phyloP scores from a whole-genome alignment of 2,113 vertebrate genomes.

The Chinchilla lanigera region DNA sequence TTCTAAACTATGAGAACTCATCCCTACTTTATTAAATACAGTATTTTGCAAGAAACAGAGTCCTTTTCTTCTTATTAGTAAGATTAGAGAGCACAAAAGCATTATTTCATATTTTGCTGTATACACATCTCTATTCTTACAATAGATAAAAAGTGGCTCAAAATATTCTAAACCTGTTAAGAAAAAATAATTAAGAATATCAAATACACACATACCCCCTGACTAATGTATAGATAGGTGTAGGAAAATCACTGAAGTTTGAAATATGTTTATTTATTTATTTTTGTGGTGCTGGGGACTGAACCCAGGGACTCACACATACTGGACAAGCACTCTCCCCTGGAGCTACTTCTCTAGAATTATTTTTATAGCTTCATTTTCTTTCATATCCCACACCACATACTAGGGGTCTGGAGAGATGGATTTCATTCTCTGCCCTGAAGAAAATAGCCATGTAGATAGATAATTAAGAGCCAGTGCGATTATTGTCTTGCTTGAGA shows the following conservation, averaged over 20 bases:
- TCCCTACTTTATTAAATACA: neutral
- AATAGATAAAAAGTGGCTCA: conserved; percentile 7
- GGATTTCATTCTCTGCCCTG: neutral
- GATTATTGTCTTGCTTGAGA: neutral
- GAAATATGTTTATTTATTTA: neutral
- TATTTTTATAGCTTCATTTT: neutral
- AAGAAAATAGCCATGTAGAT: neutral
- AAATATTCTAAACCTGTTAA: neutral
- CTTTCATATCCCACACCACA: neutral
- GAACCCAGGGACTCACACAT: neutral
- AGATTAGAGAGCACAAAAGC: neutral
- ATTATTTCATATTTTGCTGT: neutral
- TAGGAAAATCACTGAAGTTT: neutral
- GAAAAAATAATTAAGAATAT: neutral
- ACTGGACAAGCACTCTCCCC: neutral
- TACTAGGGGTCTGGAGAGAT: neutral
- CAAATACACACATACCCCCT: neutral
- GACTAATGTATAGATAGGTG: neutral
- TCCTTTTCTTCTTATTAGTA: conserved; percentile 36
- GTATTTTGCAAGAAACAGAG: neutral
- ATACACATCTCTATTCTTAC: neutral
- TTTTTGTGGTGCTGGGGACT: neutral
- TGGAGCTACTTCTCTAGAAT: neutral
- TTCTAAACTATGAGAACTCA: conserved; percentile 27
- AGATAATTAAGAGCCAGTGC: neutral